Evolutionary conservation across 2,113 vertebrate genomes (phyloP), one percentile per base, ranked within the genome.

Genomic region (Malurus melanocephalus): DNA sequence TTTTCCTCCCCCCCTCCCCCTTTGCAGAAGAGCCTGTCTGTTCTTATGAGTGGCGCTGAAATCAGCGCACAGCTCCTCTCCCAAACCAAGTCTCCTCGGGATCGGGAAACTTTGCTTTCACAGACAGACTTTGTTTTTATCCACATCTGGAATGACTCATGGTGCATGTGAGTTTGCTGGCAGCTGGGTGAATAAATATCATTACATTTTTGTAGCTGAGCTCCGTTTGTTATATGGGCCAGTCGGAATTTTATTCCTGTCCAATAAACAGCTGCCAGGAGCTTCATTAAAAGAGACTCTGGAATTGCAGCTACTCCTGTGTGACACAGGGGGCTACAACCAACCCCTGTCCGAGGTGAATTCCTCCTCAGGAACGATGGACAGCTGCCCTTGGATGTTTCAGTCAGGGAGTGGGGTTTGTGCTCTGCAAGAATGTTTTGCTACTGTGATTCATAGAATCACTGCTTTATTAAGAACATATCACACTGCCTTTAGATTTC

Each of bases 71-170:
- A 60, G 96, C 90, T 94, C 88, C 86, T 96, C 93, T 94, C 92
- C 68, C 89, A 89, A 71, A 93, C 88, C 76, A 84, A 96, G 93
- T 96, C 97, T 97, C 97, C 87, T 93, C 80, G 94, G 96, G 95
- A 96, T 96, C 93, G 95, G 95, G 96, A 89, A 95, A 95, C 84
- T 92, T 94, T 94, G 89, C 94, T 96, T 97, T 95, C 96, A 97
- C 97, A 97, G 97, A 94, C 93, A 95, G 96, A 87, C 94, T 97
- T 96, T 97, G 97, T 97, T 97, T 97, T 97, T 97, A 96, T 97
- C 95, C 97, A 97, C 97, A 98, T 98, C 97, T 98, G 97, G 97
- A 97, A 95, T 98, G 97, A 98, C 96, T 98, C 97, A 97, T 90
- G 35, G 97, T 96, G 96, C 97, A 98, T 98, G 97, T 97, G 97